Evolutionary conservation across 2,797 vertebrate species (phyloP).

Genomic region (Mastacembelus armatus): DNA sequence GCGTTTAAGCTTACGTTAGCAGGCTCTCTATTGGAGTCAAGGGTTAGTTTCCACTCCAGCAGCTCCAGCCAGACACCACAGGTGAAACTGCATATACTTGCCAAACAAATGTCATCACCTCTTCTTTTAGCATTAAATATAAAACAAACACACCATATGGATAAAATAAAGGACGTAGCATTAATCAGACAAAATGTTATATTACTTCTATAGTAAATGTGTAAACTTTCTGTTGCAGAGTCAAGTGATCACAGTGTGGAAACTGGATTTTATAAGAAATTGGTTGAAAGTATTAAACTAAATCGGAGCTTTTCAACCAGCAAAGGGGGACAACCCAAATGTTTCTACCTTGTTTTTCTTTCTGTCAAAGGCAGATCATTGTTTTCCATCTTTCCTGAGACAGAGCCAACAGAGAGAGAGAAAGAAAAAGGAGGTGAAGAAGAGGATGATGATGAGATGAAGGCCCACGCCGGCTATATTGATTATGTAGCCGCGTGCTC

Average conservation of each 20-base stretch:
- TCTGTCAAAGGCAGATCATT: not conserved
- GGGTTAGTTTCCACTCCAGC: too few relatives aligned
- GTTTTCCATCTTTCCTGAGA: slow-evolving; percentile 31
- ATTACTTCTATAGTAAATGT: too few relatives aligned
- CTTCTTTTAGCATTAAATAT: too few relatives aligned
- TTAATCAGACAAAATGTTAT: too few relatives aligned
- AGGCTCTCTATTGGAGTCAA: too few relatives aligned
- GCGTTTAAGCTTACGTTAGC: too few relatives aligned
- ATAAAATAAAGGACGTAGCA: too few relatives aligned
- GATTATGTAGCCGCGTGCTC: slow-evolving; percentile 52
- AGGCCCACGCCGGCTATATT: slow-evolving; percentile 43
- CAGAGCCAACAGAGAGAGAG: slow-evolving; percentile 11
- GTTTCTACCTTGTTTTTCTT: not conserved
- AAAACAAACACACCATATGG: too few relatives aligned
- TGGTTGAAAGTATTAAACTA: not conserved
- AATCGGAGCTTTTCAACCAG: not conserved
- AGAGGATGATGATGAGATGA: slow-evolving; percentile 37
- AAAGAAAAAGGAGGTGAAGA: slow-evolving; percentile 12
- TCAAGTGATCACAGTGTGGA: not conserved
- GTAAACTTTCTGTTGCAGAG: too few relatives aligned
- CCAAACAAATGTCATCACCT: too few relatives aligned
- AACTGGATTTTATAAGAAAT: not conserved
- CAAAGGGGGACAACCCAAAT: not conserved
- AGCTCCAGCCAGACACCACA: too few relatives aligned
- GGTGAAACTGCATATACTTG: too few relatives aligned